A percentile compares a stretch with the other conserved stretches of the same genome.
Evolutionary conservation across 2,113 vertebrate species (phyloP).

Genomic region (Myotis lucifugus): DNA sequence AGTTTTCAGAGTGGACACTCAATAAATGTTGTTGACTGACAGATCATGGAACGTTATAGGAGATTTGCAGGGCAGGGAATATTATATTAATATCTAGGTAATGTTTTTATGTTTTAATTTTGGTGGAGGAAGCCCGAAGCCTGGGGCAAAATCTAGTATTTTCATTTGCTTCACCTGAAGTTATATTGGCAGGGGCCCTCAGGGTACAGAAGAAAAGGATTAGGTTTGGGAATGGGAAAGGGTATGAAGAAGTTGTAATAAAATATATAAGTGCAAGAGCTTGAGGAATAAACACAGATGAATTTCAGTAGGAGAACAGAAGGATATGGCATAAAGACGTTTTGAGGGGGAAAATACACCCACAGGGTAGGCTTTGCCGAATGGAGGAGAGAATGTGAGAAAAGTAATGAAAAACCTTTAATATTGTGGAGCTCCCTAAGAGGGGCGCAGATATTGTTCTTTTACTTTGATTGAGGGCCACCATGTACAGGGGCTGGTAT

Average conservation of each 20-base stretch:
- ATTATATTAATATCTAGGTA: constrained; percentile 80
- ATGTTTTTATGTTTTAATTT: constrained; percentile 82
- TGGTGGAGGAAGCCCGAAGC: constrained; percentile 67
- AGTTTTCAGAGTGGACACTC: constrained; percentile 66
- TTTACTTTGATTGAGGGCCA: constrained; percentile 51
- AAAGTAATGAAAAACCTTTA: constrained; percentile 81
- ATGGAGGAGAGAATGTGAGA: constrained; percentile 51
- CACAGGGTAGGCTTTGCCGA: constrained; percentile 70
- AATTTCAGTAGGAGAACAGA: constrained; percentile 74
- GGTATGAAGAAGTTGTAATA: constrained; percentile 78
- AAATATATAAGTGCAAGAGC: constrained; percentile 76
- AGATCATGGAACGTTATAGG: constrained; percentile 61
- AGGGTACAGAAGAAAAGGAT: constrained; percentile 76
- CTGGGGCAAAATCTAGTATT: constrained; percentile 71
- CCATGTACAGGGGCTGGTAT: not conserved
- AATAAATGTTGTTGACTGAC: constrained; percentile 77
- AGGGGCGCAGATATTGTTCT: constrained; percentile 68
- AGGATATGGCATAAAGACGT: constrained; percentile 71
- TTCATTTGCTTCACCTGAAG: constrained; percentile 81
- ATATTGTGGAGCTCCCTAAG: constrained; percentile 71
- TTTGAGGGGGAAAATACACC: constrained; percentile 64
- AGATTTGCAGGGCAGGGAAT: constrained; percentile 71
- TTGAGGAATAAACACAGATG: constrained; percentile 78
- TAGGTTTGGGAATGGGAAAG: constrained; percentile 75
- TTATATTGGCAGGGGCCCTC: constrained; percentile 78